Evolutionary conservation across 1,140 invertebrate genomes (phyloP), one percentile per base, ranked within the genome.

Genomic region (Monomorium pharaonis): DNA sequence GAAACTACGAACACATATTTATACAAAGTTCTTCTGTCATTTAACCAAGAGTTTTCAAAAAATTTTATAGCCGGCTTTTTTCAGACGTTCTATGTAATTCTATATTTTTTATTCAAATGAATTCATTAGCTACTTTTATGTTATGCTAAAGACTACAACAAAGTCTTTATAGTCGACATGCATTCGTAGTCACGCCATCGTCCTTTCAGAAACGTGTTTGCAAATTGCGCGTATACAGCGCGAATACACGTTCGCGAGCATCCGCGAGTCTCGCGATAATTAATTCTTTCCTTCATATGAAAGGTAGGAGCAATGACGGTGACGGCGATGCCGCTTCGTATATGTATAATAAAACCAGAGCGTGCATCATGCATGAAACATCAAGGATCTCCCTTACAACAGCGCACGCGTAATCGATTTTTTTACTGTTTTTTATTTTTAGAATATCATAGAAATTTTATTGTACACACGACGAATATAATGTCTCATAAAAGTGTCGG

Each of bases 401-500:
- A 30, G 27, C 18, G 51, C 14, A 24, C 30, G 51, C 9, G 51
- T 2, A 42, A 75, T 75, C 51, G 51, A 7, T 75, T 56, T 24
- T 72, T 51, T 72, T 51, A 16, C n/a, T 42, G 27, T 56, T 37
- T 24, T 51, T 75, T 30, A 60, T 60, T 75, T 75, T 75, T 37
- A 56, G 49, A n/a, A 37, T 56, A 58, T 33, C 54, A 58, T 75
- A 75, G 33, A 42, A 58, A 75, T 75, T 75, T 75, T 75, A 75
- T 49, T 70, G 67, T 44, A 44, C 33, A 58, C 33, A 21, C 51
- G 51, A 58, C 51, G 54, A 58, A 58, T 75, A 75, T 75, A 75
- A 75, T 75, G 58, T 75, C 72, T 33, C 54, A 58, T 75, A 70
- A 70, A 70, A 49, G 42, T 49, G n/a, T 14, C 33, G 30, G 30